Evolutionary conservation across 2,797 vertebrate species (phyloP).

Genomic region (Ptychadena robeensis): DNA sequence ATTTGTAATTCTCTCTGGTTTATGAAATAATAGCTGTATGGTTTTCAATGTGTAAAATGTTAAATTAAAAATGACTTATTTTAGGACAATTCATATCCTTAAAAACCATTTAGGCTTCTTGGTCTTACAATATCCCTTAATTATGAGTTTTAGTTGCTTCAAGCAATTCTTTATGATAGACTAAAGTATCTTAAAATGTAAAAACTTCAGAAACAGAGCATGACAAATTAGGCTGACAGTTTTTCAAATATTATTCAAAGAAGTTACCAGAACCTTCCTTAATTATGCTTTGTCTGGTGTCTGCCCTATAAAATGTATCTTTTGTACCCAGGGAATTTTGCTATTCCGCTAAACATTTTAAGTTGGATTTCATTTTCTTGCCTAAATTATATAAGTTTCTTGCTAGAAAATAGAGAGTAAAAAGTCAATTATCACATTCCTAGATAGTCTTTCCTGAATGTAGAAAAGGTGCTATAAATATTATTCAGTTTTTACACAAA

Average conservation of each 20-base stretch:
- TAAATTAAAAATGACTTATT: conserved; percentile 73
- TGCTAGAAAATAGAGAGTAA: conserved; percentile 51
- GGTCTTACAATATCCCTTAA: conserved; percentile 67
- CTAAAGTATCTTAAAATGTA: conserved; percentile 62
- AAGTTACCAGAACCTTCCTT: conserved; percentile 61
- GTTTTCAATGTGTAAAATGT: conserved; percentile 72
- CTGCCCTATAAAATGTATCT: conserved; percentile 59
- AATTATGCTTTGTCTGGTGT: conserved; percentile 62
- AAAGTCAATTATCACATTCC: conserved; percentile 53
- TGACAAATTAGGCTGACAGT: conserved; percentile 60
- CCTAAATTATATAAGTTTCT: conserved; percentile 54
- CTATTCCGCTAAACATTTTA: conserved; percentile 60
- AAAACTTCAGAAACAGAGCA: conserved; percentile 62
- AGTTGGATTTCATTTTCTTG: conserved; percentile 47
- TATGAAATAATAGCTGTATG: conserved; percentile 71
- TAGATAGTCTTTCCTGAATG: conserved; percentile 36
- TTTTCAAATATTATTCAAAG: conserved; percentile 63
- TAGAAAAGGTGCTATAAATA: conserved; percentile 46
- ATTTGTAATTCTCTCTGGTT: conserved; percentile 71
- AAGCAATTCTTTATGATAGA: conserved; percentile 67
- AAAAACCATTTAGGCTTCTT: conserved; percentile 65
- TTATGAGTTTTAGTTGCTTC: conserved; percentile 66
- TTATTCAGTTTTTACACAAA: conserved; percentile 39
- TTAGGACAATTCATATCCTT: conserved; percentile 69
- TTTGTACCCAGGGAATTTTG: conserved; percentile 59